A percentile compares a stretch with the other conserved stretches of the same genome.
phyloP scores from a whole-genome alignment of 2,113 vertebrate genomes.

The Pangasianodon hypophthalmus region DNA sequence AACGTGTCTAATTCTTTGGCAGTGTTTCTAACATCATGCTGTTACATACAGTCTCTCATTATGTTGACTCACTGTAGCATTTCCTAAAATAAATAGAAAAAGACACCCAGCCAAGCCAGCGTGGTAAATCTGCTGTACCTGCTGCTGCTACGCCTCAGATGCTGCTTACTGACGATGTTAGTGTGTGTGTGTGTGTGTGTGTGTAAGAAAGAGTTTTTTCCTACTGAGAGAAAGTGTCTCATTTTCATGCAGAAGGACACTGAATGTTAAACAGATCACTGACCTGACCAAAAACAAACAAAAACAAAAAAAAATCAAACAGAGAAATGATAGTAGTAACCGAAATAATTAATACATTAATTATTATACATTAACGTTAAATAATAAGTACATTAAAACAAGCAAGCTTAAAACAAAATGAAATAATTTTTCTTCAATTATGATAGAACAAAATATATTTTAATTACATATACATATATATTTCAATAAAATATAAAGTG shows the following conservation, averaged over 20 bases:
- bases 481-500: too few relatives aligned
- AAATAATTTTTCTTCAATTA: too few relatives aligned
- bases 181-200: not conserved
- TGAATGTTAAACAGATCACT: not conserved
- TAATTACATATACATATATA: too few relatives aligned
- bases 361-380: too few relatives aligned
- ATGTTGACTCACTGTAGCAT: slow-evolving; percentile 10
- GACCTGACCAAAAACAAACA: not conserved
- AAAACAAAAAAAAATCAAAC: not conserved
- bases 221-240: not conserved
- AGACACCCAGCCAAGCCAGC: not conserved
- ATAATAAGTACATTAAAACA: too few relatives aligned
- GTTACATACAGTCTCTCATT: slow-evolving; percentile 19
- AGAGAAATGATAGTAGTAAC: too few relatives aligned
- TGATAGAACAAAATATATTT: too few relatives aligned
- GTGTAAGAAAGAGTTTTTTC: not conserved
- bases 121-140: not conserved
- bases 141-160: not conserved
- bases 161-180: not conserved
- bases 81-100: slow-evolving; percentile 13
- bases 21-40: not conserved
- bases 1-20: slow-evolving; percentile 5
- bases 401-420: too few relatives aligned
- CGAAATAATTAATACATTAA: too few relatives aligned
- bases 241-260: not conserved